Evolutionary conservation across 2,113 vertebrate species (phyloP).

Genomic region (Actenoides lindsayi): DNA sequence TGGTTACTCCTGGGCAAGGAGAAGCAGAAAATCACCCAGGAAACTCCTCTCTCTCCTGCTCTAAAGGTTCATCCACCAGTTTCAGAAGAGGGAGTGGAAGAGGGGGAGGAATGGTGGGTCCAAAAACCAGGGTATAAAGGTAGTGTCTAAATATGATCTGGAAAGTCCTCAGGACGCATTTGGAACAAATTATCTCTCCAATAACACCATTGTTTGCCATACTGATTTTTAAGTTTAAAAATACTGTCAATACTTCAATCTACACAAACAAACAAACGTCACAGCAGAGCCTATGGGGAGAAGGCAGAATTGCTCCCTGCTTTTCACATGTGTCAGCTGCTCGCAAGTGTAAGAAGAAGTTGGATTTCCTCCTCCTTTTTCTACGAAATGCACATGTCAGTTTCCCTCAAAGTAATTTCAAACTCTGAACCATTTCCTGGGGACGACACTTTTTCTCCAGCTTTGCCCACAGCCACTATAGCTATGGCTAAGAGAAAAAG

Average conservation of each 20-base stretch:
- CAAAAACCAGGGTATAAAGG: not conserved
- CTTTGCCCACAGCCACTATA: too few species aligned
- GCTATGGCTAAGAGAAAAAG: not conserved
- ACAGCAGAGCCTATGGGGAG: not conserved
- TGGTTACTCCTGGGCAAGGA: not conserved
- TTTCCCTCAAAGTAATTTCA: not conserved
- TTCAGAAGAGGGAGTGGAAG: not conserved
- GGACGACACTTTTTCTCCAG: not conserved
- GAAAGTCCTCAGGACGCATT: not conserved
- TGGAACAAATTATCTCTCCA: not conserved
- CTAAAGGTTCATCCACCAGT: not conserved
- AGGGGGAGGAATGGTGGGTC: fast-evolving
- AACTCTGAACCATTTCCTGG: not conserved
- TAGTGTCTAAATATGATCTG: not conserved
- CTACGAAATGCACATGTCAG: fast-evolving
- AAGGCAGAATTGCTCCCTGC: fast-evolving
- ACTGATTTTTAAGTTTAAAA: not conserved
- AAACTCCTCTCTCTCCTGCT: not conserved
- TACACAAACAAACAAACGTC: not conserved
- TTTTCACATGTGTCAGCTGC: not conserved
- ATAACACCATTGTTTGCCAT: not conserved
- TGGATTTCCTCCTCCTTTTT: not conserved
- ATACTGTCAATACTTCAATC: fast-evolving
- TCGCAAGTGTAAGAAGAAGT: not conserved
- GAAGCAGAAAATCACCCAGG: not conserved